Conservation (phyloP, 1,140 invertebrate species). For the Polyergus mexicanus region DNA sequence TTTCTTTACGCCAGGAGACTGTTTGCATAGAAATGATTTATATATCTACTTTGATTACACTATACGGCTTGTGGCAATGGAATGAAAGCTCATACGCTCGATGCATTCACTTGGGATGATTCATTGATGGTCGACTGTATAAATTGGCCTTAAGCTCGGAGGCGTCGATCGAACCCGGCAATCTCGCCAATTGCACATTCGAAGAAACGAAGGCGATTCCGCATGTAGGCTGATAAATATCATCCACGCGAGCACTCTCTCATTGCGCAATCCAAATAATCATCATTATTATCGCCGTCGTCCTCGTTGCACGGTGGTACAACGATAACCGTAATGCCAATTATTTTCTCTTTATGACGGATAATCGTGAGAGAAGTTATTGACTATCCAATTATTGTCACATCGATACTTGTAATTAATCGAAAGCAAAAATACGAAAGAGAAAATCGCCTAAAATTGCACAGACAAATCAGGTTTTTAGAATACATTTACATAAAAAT, state of each 20-base stretch:
- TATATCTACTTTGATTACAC: background rate
- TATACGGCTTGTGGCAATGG: background rate
- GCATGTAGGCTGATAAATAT: conserved; percentile 55
- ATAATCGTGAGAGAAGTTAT: conserved; percentile 1
- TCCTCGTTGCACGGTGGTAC: background rate
- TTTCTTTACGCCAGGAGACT: background rate
- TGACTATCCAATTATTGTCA: background rate
- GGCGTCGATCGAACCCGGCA: conserved; percentile 50
- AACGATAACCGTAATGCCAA: background rate
- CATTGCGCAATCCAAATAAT: conserved; percentile 53
- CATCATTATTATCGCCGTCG: conserved; percentile 28
- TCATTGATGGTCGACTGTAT: conserved; percentile 26
- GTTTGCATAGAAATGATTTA: conserved; percentile 19
- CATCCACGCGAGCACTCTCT: conserved; percentile 21
- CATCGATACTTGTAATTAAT: background rate
- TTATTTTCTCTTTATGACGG: conserved; percentile 31
- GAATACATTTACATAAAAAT: background rate
- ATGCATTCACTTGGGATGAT: conserved; percentile 38
- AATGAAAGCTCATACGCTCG: conserved; percentile 14
- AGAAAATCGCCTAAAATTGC: background rate
- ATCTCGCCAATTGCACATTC: conserved; percentile 57
- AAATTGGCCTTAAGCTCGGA: conserved; percentile 41
- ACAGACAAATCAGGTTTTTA: background rate
- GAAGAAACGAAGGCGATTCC: conserved; percentile 46
- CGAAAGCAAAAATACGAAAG: background rate